phyloP scores from a whole-genome alignment of 2,113 vertebrate genomes.

The Tetrax tetrax region DNA sequence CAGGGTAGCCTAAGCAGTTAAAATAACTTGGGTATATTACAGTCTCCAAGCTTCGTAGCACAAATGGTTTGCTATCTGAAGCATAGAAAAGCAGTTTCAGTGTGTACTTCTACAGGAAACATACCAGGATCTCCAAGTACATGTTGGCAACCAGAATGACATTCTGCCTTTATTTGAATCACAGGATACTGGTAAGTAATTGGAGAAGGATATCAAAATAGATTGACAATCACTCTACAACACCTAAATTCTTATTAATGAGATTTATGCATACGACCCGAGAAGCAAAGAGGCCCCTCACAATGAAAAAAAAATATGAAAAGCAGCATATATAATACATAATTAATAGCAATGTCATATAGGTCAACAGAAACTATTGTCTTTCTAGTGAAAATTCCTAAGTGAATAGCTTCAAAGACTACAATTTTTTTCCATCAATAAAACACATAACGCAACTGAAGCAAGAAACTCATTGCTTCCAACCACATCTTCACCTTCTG shows the following conservation, averaged over 20 bases:
- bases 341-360: neutral
- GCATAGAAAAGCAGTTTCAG: neutral
- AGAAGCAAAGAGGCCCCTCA: neutral
- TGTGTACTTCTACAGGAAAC: neutral
- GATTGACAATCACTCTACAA: neutral
- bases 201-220: neutral
- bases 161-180: neutral
- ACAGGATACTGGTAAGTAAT: neutral
- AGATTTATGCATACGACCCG: neutral
- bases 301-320: neutral
- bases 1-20: neutral
- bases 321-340: neutral
- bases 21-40: neutral
- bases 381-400: neutral
- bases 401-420: neutral
- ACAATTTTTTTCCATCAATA: neutral
- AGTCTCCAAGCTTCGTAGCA: neutral
- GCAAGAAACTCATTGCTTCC: neutral
- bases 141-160: neutral
- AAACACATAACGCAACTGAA: neutral
- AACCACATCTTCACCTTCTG: neutral
- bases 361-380: neutral
- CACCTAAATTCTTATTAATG: neutral
- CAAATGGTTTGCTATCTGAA: rapidly evolving
- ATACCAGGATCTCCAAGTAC: neutral